Base-by-base conservation (phyloP, 2,888 invertebrate species). In the Drosophila meridionalis region DNA sequence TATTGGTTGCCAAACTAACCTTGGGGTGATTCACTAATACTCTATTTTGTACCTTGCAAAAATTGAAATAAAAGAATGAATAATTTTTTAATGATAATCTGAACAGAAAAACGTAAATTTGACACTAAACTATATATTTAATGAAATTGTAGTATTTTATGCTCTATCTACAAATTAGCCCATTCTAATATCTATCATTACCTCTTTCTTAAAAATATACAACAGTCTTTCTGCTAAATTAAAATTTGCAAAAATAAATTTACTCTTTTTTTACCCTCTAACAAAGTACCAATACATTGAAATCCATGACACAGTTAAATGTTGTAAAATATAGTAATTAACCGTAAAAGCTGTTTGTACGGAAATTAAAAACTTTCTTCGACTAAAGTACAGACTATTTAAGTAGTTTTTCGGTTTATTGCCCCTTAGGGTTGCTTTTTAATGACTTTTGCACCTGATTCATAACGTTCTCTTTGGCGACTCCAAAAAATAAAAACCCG, bases 401-500 rank as follows among this genome's bases (percentile, higher is more conserved):
- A 84, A 76, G 75, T 82, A 66, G 53, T 76, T 82, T 80, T 71
- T 62, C 63, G 47, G 63, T 80, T 84, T 80, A 80, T 80, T 67
- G 48, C 55, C 48, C 47, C 53, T 56, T 69, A 75, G 74, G 60
- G 30, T 55, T 57, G 28, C 70, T 32, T 28, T 47, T 65, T 76
- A 38, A 47, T 40, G 57, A 52, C 50, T 61, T 59, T 71, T 81
- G 60, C 69, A 69, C 69, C 64, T 48, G 38, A 62, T 55, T 64
- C 43, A 43, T 28, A 42, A 62, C 34, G 28, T 48, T 40, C 4
- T 12, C 30, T 47, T 14, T 14, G n/a, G 40, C 8, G 11, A 12
- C 14, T 43, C 38, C 28, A 28, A 7, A 36, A 12, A 28, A 38
- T 20, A 20, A 36, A 26, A 26, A 14, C 43, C 26, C 50, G 20